Evolutionary conservation across 2,888 invertebrate genomes (phyloP), one percentile per base, ranked within the genome.

Genomic region (Hemistola chrysoprasaria): DNA sequence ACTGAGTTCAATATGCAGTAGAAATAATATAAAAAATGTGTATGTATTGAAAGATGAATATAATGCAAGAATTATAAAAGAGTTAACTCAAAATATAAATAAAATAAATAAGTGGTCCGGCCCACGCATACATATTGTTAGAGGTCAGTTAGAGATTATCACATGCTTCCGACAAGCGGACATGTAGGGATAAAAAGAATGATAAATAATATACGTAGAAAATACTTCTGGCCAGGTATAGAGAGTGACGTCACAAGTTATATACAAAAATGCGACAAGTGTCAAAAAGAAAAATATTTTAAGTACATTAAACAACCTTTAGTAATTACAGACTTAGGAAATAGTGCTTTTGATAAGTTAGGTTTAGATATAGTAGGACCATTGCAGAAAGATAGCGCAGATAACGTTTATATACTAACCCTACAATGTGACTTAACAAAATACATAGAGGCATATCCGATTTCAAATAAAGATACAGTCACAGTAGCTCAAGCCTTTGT

Each of bases 341-440:
- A 20, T n/a, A 8, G 21, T 6, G 20, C 30, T 20, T 30, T 30
- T 7, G 30, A 30, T 8, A 30, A 16, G 16, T 2, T 16, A 16
- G 4, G 16, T 16, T 4, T 16, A 16, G 16, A 16, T 4, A 16
- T 16, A 16, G 16, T 16, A 4, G 16, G 16, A 16, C 16, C 16
- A 16, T 16, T 16, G 16, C 16, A 16, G 16, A 16, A 4, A 16
- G 16, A 16, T 16, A 16, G 16, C 16, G 16, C 16, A 16, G 16
- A 16, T 16, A 16, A 16, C 16, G 16, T 16, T 16, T 28, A 35
- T 35, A 34, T 27, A 24, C 34, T 34, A 20, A 34, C 34, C 20
- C 27, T 34, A 27, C 26, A 35, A 8, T 35, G 35, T 11, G 28
- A 41, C 44, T 9, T 35, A 21, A 35, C 22, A n/a, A 35, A 35